Evolutionary conservation across 2,113 vertebrate genomes (phyloP), one percentile per base, ranked within the genome.

Genomic region (Esox niger): DNA sequence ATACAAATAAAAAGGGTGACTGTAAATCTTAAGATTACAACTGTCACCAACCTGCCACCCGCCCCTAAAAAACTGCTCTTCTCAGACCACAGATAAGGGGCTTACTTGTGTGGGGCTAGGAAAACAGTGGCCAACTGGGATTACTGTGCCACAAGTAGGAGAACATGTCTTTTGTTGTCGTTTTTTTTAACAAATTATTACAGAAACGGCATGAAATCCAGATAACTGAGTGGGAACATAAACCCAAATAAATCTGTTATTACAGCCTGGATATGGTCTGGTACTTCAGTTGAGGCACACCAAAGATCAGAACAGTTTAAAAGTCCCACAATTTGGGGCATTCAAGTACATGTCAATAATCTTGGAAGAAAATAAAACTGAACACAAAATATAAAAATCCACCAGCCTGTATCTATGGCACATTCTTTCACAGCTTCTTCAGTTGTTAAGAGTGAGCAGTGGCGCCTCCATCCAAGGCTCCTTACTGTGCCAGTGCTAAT

Each of bases 371-470:
- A 38, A 26, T 60, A 47, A 3, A 61, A 7, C 32, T 27, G 54
- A 57, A 13, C 4, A 27, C 3, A 66, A 62, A 55, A 9, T 29
- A 63, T 33, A 70, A 43, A 49, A 29, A 4, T 32, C 58, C 29
- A 79, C 69, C 69, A 77, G 80, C 49, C 73, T 80, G 76, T 32
- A 58, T 82, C 77, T 76, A 77, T 70, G 73, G 79, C 75, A 84
- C 66, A 26, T 23, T 21, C 52, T 25, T 64, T 67, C 62, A 61
- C 49, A 17, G 61, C 38, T 78, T 74, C 32, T 52, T 38, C 46
- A 55, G 77, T 71, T 73, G 30, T 46, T 3, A 68, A 69, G 73
- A 68, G 46, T n/a, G 59, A 83, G 56, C 68, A 62, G 33, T 59
- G 55, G 79, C 61, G 46, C 43, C 62, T 75, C 35, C 67, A 60